phyloP scores from a whole-genome alignment of 2,797 vertebrate species.

The Parotocinclus haroldoi region DNA sequence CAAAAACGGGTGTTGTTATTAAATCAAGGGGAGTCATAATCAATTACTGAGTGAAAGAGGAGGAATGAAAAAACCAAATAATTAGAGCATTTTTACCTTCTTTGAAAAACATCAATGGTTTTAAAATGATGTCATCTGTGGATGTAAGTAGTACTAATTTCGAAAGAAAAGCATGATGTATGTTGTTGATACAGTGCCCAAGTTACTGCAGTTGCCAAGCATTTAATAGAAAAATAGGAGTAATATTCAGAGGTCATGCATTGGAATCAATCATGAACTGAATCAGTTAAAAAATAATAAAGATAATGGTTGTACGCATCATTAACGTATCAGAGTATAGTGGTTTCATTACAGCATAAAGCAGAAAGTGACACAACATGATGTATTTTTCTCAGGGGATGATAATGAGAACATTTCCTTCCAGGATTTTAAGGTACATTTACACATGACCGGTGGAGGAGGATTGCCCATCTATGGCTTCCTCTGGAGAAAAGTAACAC shows the following conservation, averaged over 20 bases:
- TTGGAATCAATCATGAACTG: conserved; percentile 26
- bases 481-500: conserved; percentile 16
- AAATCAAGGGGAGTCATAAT: no score
- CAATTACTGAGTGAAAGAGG: no score
- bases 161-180: conserved; percentile 6
- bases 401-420: conserved; percentile 9
- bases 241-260: conserved; percentile 50
- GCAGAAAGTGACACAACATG: not conserved
- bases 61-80: not conserved
- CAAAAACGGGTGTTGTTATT: no score
- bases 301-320: conserved; percentile 52
- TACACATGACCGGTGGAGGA: not conserved
- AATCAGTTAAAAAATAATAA: conserved; percentile 55
- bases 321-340: conserved; percentile 67
- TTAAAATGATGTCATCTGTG: conserved; percentile 11
- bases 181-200: conserved; percentile 3
- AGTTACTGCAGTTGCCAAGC: conserved; percentile 7
- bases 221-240: conserved; percentile 19
- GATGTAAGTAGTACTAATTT: no score
- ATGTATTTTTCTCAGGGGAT: conserved; percentile 2
- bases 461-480: not conserved
- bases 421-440: no score
- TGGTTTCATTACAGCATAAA: conserved; percentile 41
- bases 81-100: conserved; percentile 7
- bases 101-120: not conserved